These are phyloP conservation scores for Parotia lawesii DNA, from an alignment of 2,113 vertebrate genomes.

Conservation along the genomic window DNA sequence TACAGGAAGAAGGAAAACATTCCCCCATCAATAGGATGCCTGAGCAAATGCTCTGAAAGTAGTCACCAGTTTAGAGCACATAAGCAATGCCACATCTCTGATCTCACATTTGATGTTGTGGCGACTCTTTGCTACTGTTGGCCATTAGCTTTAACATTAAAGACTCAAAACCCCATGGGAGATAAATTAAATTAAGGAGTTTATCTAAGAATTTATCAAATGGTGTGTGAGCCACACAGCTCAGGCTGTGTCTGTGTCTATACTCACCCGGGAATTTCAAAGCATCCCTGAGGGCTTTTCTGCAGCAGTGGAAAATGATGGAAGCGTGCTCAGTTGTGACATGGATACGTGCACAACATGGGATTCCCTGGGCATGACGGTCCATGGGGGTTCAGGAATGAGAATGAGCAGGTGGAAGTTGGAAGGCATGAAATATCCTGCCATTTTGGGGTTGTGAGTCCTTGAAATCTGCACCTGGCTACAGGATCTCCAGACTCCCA, in stretches of 20 bases:
- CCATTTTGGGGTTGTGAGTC: background rate
- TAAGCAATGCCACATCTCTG: background rate
- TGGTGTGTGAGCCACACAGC: background rate
- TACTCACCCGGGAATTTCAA: background rate
- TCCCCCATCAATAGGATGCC: background rate
- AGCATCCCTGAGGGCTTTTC: background rate
- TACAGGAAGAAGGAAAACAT: background rate
- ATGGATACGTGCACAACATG: rapidly evolving
- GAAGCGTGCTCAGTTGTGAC: background rate
- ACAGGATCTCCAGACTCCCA: background rate
- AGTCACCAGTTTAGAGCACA: background rate
- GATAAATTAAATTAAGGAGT: background rate
- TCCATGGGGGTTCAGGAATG: background rate
- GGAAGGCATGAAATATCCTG: background rate
- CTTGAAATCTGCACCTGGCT: background rate
- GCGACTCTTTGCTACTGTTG: background rate
- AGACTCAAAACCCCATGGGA: background rate
- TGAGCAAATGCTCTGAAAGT: background rate
- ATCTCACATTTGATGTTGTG: background rate
- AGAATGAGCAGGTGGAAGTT: background rate
- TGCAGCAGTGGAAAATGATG: background rate
- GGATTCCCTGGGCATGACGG: background rate
- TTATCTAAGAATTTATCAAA: background rate
- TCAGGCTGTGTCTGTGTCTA: background rate
- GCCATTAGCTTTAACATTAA: background rate